Evolutionary conservation across 37 sponge, comb jelly and placozoan genomes (phyloP), one percentile per base, ranked within the genome.

Genomic region (Beroe ovata): DNA sequence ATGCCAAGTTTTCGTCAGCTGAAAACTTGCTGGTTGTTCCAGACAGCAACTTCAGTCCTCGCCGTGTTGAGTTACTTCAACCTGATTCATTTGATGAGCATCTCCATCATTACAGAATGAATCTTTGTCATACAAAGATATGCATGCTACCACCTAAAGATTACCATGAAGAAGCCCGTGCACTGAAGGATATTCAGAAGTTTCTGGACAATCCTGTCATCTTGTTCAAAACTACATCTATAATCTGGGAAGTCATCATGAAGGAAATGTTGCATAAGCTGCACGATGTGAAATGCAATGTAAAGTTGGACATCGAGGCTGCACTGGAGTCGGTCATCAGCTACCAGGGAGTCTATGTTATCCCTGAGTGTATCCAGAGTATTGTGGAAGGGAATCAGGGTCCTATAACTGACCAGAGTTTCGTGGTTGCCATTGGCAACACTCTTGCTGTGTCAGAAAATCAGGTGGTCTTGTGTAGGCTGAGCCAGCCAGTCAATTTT

Each of bases 121-220:
- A 77, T 20, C 38, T 77, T 18, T 77, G 33, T 23, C 84, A 77
- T 77, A 77, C 84, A 77, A 77, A 77, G 28, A 8, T 42, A 40
- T 6, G 54, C 16, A 35, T 77, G 41, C 84, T 89, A 29, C 22
- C 2, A 60, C 39, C 60, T 1, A 89, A 89, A 33, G 62, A 89
- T 21, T 89, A 63, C 35, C 38, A 60, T 29, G 64, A 89, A 8
- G 89, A 89, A 60, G 62, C 64, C 2, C 30, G 89, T 19, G 89
- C 89, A 8, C 58, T 62, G 64, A 89, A 29, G 62, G 89, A 89
- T 89, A 89, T 89, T 4, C 58, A 58, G 39, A 89, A 89, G 64
- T 89, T 89, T 23, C 35, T 89, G 39, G 39, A 59, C 8, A 38
- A 89, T 21, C 64, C 89, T 36, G 35, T 62, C 11, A 40, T 89